These are phyloP conservation scores for Troides helena DNA, from an alignment of 2,888 invertebrate species.

Conservation along the genomic window DNA sequence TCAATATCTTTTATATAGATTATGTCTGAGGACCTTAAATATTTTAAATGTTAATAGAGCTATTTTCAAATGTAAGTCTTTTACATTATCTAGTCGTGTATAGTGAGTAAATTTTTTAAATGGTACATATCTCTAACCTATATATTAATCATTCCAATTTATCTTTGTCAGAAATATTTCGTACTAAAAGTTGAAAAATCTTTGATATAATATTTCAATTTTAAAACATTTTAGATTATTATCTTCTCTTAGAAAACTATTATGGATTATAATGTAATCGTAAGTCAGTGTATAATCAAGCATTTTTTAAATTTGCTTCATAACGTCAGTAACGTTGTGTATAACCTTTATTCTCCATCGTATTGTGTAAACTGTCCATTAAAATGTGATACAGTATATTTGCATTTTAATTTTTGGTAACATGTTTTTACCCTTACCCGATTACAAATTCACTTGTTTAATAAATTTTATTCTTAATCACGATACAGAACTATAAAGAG, in stretches of 20 bases:
- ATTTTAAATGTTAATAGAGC: constrained; percentile 33
- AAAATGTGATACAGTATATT: constrained; percentile 67
- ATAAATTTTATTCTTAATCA: no score
- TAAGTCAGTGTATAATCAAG: background rate
- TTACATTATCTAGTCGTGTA: constrained; percentile 54
- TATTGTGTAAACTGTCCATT: constrained; percentile 57
- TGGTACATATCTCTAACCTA: constrained; percentile 66
- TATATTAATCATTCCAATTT: constrained; percentile 72
- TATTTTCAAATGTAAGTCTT: constrained; percentile 38
- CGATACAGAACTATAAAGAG: no score
- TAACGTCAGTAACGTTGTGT: background rate
- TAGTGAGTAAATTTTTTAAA: constrained; percentile 44
- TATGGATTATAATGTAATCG: background rate
- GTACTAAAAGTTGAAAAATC: constrained; percentile 20
- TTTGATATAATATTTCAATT: constrained; percentile 37
- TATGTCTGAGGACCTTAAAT: constrained; percentile 14
- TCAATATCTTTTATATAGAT: constrained; percentile 16
- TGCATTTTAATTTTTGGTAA: constrained; percentile 5
- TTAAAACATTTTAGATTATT: constrained; percentile 24
- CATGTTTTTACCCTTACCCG: background rate
- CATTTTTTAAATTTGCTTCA: constrained; percentile 20
- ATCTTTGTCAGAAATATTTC: constrained; percentile 41
- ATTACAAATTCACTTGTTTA: no score
- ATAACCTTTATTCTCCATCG: constrained; percentile 20
- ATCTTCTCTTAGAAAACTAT: constrained; percentile 16